phyloP scores from a whole-genome alignment of 1,140 invertebrate species.

The Potamilus streckersoni region DNA sequence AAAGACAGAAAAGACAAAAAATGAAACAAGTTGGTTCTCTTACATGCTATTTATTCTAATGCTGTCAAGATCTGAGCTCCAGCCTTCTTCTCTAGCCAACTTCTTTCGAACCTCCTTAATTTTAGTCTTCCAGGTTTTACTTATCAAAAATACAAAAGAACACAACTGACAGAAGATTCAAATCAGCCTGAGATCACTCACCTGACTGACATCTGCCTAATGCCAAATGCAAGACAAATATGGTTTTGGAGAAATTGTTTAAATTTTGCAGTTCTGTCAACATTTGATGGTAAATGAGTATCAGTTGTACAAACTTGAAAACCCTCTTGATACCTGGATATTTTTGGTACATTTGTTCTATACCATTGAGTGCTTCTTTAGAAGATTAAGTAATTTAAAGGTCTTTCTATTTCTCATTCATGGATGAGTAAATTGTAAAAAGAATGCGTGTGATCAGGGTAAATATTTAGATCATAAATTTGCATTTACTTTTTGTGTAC shows the following conservation, averaged over 20 bases:
- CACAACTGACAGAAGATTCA: too few species aligned
- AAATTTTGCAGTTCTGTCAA: not conserved
- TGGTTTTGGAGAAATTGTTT: not conserved
- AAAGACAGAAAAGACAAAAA: too few species aligned
- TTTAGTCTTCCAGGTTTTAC: slow-evolving; percentile 60
- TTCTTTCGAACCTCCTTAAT: slow-evolving; percentile 53
- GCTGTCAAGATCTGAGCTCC: slow-evolving; percentile 76
- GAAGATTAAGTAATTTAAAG: too few species aligned
- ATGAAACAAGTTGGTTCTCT: slow-evolving; percentile 21
- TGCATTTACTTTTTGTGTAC: too few species aligned
- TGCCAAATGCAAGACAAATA: not conserved
- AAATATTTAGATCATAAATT: too few species aligned
- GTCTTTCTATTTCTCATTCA: too few species aligned
- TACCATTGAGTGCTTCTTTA: too few species aligned
- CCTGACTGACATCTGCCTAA: too few species aligned
- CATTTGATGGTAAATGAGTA: too few species aligned
- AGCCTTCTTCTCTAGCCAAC: slow-evolving; percentile 55
- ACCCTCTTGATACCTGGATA: not conserved
- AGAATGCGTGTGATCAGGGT: too few species aligned
- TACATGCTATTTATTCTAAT: slow-evolving; percentile 66
- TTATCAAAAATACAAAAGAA: slow-evolving; percentile 24
- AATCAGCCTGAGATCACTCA: too few species aligned
- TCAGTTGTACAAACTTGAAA: not conserved
- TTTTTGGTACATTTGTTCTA: not conserved
- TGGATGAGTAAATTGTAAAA: too few species aligned